A percentile compares a stretch with the other conserved stretches of the same genome.
Evolutionary conservation across 1,140 invertebrate genomes (phyloP).

Genomic region (Drosophila equinoxialis): DNA sequence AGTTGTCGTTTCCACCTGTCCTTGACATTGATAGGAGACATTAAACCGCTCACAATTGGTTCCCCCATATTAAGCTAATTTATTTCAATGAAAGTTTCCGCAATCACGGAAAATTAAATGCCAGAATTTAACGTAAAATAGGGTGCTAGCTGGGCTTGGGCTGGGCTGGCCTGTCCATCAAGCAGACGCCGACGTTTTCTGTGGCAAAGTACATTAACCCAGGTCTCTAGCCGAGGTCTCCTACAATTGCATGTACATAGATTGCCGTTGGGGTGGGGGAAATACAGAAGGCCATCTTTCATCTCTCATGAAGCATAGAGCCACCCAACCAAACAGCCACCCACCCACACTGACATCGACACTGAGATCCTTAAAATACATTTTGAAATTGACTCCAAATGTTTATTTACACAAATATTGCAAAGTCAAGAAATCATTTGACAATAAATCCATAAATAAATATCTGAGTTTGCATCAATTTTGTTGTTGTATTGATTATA

Average conservation of each 20-base stretch:
- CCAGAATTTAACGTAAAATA: slow-evolving; percentile 61
- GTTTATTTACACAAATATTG: neutral
- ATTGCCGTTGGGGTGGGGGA: neutral
- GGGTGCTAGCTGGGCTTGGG: slow-evolving; percentile 16
- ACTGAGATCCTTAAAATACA: neutral
- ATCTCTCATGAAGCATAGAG: slow-evolving; percentile 7
- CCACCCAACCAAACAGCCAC: neutral
- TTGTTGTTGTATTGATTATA: neutral
- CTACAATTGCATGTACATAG: slow-evolving; percentile 26
- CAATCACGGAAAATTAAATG: slow-evolving; percentile 76
- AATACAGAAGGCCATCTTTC: slow-evolving; percentile 36
- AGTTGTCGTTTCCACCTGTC: slow-evolving; percentile 29
- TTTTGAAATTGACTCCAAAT: neutral
- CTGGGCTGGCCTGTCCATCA: slow-evolving; percentile 46
- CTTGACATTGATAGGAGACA: slow-evolving; percentile 70
- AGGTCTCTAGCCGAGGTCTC: slow-evolving; percentile 35
- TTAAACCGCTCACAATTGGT: slow-evolving; percentile 51
- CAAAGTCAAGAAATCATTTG: neutral
- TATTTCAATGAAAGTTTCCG: slow-evolving; percentile 79
- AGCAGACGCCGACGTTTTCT: slow-evolving; percentile 56
- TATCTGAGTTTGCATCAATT: neutral
- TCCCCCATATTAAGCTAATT: slow-evolving; percentile 55
- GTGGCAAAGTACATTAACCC: slow-evolving; percentile 75
- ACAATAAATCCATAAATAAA: neutral
- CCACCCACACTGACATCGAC: neutral